Evolutionary conservation across 2,888 invertebrate species (phyloP).

Genomic region (Anoplius nigerrimus): DNA sequence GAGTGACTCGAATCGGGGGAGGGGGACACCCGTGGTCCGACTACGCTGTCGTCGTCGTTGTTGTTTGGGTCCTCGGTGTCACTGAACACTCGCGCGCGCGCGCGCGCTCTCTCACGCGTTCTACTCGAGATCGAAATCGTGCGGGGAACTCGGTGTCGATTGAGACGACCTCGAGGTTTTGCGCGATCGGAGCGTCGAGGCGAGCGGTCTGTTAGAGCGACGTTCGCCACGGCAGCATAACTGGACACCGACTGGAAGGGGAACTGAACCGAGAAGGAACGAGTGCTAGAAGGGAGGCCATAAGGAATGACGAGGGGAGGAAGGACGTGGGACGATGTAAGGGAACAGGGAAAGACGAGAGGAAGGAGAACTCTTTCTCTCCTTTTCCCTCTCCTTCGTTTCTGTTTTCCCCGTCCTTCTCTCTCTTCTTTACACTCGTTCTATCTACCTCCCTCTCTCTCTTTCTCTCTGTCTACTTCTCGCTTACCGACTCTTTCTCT

Average conservation of each 20-base stretch:
- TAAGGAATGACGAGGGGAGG: constrained; percentile 9
- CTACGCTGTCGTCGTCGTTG: too few relatives aligned
- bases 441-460: too few relatives aligned
- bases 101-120: too few relatives aligned
- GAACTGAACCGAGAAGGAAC: constrained; percentile 68
- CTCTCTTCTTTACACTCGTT: too few relatives aligned
- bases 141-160: too few relatives aligned
- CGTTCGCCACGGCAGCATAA: constrained; percentile 72
- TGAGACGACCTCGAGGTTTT: not conserved
- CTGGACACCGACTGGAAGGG: constrained; percentile 73
- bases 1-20: too few relatives aligned
- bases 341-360: constrained; percentile 40
- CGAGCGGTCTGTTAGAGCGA: constrained; percentile 13
- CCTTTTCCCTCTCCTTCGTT: too few relatives aligned
- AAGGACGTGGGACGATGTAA: constrained; percentile 16
- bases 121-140: too few relatives aligned
- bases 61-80: not conserved
- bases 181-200: constrained; percentile 3
- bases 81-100: not conserved
- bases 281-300: constrained; percentile 37
- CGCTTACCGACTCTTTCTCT: too few relatives aligned
- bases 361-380: constrained; percentile 1
- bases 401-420: too few relatives aligned
- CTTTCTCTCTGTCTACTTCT: not conserved
- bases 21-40: too few relatives aligned